These are phyloP conservation scores for Agapornis canus DNA, from an alignment of 2,797 vertebrate species.

Conservation along the genomic window DNA sequence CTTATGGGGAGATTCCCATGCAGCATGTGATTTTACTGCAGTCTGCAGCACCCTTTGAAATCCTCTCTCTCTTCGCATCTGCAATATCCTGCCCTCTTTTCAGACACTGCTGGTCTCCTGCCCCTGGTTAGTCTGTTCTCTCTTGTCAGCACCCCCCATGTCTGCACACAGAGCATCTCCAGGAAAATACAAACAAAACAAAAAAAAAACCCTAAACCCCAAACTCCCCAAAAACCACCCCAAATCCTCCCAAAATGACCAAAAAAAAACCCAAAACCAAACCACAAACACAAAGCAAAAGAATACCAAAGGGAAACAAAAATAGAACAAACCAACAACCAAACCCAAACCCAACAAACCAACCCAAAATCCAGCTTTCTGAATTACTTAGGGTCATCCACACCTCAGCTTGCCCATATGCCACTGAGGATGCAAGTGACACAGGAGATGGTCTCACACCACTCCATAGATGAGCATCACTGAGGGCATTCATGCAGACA, in stretches of 20 bases:
- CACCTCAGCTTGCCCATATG: neutral
- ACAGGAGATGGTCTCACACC: accelerated
- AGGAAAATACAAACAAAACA: neutral
- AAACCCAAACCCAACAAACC: neutral
- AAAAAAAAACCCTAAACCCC: neutral
- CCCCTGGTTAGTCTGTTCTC: neutral
- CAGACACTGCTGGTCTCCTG: neutral
- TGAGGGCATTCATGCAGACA: neutral
- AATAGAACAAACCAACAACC: too few species aligned
- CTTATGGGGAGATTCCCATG: neutral
- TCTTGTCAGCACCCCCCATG: accelerated
- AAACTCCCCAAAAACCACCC: neutral
- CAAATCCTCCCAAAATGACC: neutral
- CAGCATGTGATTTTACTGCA: neutral
- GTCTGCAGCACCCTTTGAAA: neutral
- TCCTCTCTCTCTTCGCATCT: neutral
- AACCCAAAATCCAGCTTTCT: neutral
- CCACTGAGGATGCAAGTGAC: neutral
- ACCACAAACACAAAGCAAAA: neutral
- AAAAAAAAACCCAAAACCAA: neutral
- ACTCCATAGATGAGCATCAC: neutral
- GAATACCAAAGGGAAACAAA: neutral
- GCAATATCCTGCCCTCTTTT: accelerated
- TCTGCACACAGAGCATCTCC: neutral
- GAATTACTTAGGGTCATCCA: neutral